A percentile compares a stretch with the other conserved stretches of the same genome.
Conservation (phyloP, 2,797 vertebrate genomes). For the Phylloscopus collybita region DNA sequence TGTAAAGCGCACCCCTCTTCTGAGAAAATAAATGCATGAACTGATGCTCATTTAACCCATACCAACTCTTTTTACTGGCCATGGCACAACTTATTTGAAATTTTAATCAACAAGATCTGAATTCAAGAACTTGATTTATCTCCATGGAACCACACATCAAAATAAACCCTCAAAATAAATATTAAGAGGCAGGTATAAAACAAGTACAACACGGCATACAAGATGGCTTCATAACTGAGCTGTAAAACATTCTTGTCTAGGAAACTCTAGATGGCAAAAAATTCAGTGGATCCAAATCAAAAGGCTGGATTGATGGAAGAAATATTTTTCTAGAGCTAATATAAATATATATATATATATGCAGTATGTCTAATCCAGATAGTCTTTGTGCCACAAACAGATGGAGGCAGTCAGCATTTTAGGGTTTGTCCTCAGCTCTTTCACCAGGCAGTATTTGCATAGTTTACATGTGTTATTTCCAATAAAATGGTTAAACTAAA, state of each 20-base stretch:
- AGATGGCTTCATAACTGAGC: neutral
- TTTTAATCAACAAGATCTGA: neutral
- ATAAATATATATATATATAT: neutral
- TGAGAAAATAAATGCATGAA: neutral
- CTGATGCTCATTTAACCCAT: neutral
- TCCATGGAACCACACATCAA: neutral
- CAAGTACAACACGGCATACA: neutral
- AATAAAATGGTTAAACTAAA: neutral
- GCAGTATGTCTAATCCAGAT: neutral
- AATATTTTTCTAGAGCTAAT: neutral
- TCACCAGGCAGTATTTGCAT: neutral
- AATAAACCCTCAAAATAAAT: slow-evolving; percentile 5
- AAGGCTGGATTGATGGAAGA: neutral
- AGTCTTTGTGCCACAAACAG: neutral
- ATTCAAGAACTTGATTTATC: neutral
- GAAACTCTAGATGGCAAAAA: neutral
- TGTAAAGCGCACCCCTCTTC: neutral
- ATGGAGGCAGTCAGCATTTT: neutral
- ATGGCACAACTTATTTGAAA: neutral
- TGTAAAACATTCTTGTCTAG: neutral
- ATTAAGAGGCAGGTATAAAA: neutral
- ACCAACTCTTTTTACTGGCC: neutral
- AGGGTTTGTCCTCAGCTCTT: neutral
- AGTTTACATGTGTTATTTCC: neutral
- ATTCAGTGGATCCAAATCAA: neutral